Base-by-base conservation (phyloP, 2,113 vertebrate species). In the Chaetops frenatus region DNA sequence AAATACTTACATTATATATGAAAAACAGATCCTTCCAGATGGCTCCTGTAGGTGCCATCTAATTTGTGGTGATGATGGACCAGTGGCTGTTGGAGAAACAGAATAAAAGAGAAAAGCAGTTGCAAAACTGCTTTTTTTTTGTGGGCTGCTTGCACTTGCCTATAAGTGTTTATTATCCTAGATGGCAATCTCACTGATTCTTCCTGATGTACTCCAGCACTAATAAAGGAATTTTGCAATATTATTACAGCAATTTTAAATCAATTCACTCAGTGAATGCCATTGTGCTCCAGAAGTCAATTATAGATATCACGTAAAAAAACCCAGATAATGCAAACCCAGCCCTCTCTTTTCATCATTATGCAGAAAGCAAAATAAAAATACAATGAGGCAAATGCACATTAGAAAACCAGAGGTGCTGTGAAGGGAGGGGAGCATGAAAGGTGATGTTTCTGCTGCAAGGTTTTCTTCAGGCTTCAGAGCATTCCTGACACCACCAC, bases 241-340 rank as follows among this genome's bases (percentile, higher is more conserved):
- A 87, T 95, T 96, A 96, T 95, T 94, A 93, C 56, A 94, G 87
- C 87, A 95, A 96, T 97, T 96, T 96, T 65, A 94, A 92, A 92
- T 96, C 92, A 67, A 91, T 96, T 96, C 86, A 61, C 65, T 90
- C 38, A 17, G 44, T 27, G 79, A 96, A 81, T 0, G 12, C 72
- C 7, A 44, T 51, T 80, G 80, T 5, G 18, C 78, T 95, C 69
- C 42, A n/a, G 44, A 91, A 96, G 88, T 95, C 94, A 87, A 89
- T 95, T 94, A 95, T n/a, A 87, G 91, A 85, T 82, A 96, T 31
- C 60, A 53, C 33, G 81, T 94, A 47, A 91, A 96, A 87, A 83
- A 54, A 25, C 3, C 0, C 9, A 88, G 92, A 89, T 73, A 73
- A 86, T 2, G 2, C 51, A 86, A 95, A 71, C 10, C 71, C 5